Base-by-base conservation (phyloP, 2,113 vertebrate genomes). In the Accipiter cooperii region DNA sequence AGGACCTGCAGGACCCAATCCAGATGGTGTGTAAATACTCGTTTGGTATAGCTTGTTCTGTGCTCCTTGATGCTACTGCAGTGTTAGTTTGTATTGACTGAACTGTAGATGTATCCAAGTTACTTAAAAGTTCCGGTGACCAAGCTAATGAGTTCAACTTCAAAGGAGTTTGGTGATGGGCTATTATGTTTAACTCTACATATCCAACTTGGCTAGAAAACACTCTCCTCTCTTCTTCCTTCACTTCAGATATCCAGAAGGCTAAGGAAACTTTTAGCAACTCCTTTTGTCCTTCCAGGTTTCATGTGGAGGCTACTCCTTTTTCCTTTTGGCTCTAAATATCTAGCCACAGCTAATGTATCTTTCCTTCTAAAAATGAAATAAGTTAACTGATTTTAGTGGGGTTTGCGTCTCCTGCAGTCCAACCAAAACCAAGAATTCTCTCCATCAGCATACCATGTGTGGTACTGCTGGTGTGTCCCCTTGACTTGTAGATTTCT, bases 391-490 rank as follows among this genome's bases (percentile, higher is more conserved):
- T 64, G 33, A 8, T 61, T 86, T 52, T 26, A 44, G 2, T 87
- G 44, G 15, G 4, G 3, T 34, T 47, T 78, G 9, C 16, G 17
- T 77, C 31, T 82, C 31, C 31, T 77, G 24, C 54, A 74, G 10
- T 60, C 49, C 54, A 81, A 4, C 8, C 8, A 57, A 57, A 69
- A 2, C 7, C 24, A 49, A 58, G 19, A 17, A 13, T 83, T 71
- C 19, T 80, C 31, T 80, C 13, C 3, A 1, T 86, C 65, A 34
- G 14, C 0, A 0, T 38, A 3, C 9, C 0, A 1, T 28, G 3
- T 20, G 9, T 1, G 2, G 36, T 61, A 12, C 9, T 69, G 28
- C 44, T 79, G 29, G 13, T 46, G 54, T 13, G 42, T 57, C 33
- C 65, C 28, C 8, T 78, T 51, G 47, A 76, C 89, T 55, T 40